Base-by-base conservation (phyloP, 1,140 invertebrate species). In the Bombus breviceps region DNA sequence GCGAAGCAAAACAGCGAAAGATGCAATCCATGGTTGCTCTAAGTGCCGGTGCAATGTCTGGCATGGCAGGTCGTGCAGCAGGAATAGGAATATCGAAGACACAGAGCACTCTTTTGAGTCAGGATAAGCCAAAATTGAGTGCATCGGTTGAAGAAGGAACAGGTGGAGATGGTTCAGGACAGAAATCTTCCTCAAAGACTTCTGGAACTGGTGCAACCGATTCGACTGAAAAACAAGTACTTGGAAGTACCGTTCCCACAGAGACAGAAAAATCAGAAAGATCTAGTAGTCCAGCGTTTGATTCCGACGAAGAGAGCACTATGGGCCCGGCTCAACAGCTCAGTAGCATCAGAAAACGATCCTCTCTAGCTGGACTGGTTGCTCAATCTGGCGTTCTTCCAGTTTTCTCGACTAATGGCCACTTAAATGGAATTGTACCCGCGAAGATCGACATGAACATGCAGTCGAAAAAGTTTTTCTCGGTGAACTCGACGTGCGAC, bases 281-380 rank as follows among this genome's bases (percentile, higher is more conserved):
- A 47, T 99, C 98, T 0, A 99, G 98, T 92, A 99, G 98, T 93
- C 98, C 98, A 1, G 98, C 98, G 0, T 99, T 99, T 94, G 98
- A 99, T 87, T 99, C 98, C 0, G 99, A 99, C 94, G 98, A 99
- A 72, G 98, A 98, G 86, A 98, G 97, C 86, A 96, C 96, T 0
- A 93, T 95, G 2, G 94, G 94, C 43, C 94, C 93, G 39, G 83
- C 88, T 71, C 94, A 94, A 79, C 92, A 91, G n/a, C 74, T 88
- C 3, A 90, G 73, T 62, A 94, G 92, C 22, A 93, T 95, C 76
- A 93, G 95, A 25, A 96, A 96, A 91, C 95, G 96, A 73, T 96
- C 96, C 9, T 96, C 96, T 1, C 94, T 97, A 13, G 96, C 96
- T 1, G 97, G 96, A 25, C 94, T 97, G 75, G 96, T 97, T 0